Conservation (phyloP, 2,888 invertebrate species). For the Margaritifera margaritifera region DNA sequence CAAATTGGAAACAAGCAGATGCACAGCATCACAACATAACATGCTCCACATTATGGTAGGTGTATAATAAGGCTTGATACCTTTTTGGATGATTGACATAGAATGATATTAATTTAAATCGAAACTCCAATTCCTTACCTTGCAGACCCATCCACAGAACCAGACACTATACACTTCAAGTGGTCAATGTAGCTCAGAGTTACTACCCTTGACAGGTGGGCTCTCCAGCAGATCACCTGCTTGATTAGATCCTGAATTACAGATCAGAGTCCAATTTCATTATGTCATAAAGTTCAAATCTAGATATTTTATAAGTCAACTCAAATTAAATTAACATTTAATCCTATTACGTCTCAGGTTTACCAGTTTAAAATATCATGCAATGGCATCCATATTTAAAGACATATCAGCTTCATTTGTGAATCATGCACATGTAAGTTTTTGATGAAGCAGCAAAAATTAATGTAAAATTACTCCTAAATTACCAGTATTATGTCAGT, state of each 20-base stretch:
- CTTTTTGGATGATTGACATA: neutral
- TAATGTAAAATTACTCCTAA: too few species aligned
- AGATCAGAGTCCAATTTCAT: neutral
- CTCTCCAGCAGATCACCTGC: conserved; percentile 69
- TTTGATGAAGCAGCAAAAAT: too few species aligned
- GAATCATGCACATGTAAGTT: too few species aligned
- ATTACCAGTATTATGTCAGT: too few species aligned
- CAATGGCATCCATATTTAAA: too few species aligned
- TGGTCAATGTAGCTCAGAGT: conserved; percentile 61
- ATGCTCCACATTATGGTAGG: neutral
- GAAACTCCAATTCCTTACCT: conserved; percentile 47
- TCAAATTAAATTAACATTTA: neutral
- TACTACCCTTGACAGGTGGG: conserved; percentile 64
- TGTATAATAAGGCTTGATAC: neutral
- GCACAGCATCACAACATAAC: neutral
- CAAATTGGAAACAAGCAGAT: neutral
- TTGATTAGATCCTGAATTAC: conserved; percentile 54
- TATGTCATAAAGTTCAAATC: neutral
- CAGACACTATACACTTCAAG: conserved; percentile 64
- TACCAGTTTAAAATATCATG: too few species aligned
- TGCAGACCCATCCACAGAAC: conserved; percentile 68
- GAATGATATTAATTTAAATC: too few species aligned
- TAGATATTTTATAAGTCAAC: too few species aligned
- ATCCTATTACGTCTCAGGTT: neutral
- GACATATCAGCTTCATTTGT: too few species aligned